Percentiles rank a stretch among this genome's conserved stretches.
These are phyloP conservation scores for Brenthis ino DNA, from an alignment of 2,888 invertebrate genomes.

Conservation along the genomic window DNA sequence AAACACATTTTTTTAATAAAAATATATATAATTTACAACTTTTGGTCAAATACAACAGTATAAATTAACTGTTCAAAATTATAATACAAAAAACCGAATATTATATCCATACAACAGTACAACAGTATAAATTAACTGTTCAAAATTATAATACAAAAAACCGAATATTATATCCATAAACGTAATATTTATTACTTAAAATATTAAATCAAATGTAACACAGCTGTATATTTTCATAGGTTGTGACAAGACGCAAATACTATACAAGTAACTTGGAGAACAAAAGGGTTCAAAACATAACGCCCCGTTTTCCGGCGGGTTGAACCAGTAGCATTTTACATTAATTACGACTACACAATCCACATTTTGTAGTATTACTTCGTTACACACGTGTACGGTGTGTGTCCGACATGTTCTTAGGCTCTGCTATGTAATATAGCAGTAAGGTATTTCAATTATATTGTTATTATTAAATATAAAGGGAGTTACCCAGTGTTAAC, in stretches of 20 bases:
- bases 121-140: too few species aligned
- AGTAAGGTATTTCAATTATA: too few species aligned
- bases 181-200: not conserved
- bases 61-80: not conserved
- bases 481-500: too few species aligned
- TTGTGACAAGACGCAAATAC: slow-evolving; percentile 27
- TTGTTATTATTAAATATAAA: too few species aligned
- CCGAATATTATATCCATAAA: not conserved
- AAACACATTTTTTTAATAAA: too few species aligned
- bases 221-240: not conserved
- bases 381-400: slow-evolving; percentile 18
- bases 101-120: too few species aligned
- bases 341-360: slow-evolving; percentile 66
- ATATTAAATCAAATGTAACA: slow-evolving; percentile 4
- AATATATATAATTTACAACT: too few species aligned
- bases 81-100: not conserved
- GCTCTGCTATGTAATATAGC: too few species aligned
- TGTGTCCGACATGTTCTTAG: not conserved
- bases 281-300: slow-evolving; percentile 43
- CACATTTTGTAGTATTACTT: slow-evolving; percentile 65
- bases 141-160: not conserved
- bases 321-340: slow-evolving; percentile 65
- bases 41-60: too few species aligned
- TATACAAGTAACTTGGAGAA: slow-evolving; percentile 32
- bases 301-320: slow-evolving; percentile 51